Evolutionary conservation across 2,797 vertebrate species (phyloP).

Genomic region (Brachymystax lenok): DNA sequence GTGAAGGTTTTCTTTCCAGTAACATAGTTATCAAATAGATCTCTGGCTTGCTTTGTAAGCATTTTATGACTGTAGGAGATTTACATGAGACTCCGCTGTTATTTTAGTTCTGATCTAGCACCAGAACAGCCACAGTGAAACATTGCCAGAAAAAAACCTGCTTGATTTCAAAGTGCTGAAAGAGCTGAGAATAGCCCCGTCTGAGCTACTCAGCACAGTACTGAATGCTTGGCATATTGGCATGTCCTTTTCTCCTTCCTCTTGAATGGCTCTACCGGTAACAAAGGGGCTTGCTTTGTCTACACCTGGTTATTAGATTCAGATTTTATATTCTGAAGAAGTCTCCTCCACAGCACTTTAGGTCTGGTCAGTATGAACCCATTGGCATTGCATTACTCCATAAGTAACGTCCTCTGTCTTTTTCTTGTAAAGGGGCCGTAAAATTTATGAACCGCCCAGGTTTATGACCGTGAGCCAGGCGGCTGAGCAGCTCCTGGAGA

Average conservation of each 20-base stretch:
- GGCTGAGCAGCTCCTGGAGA: slow-evolving; percentile 86
- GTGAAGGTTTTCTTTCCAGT: not conserved
- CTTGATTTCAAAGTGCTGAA: not conserved
- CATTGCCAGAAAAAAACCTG: not conserved
- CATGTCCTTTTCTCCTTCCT: not conserved
- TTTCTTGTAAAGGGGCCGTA: slow-evolving; percentile 78
- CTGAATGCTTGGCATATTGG: not conserved
- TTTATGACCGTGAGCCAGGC: slow-evolving; percentile 92
- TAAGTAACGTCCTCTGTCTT: not conserved
- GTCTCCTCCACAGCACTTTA: not conserved
- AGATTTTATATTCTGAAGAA: not conserved
- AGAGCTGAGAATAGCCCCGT: not conserved
- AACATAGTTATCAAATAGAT: slow-evolving; percentile 1
- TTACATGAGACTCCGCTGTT: not conserved
- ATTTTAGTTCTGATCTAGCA: not conserved
- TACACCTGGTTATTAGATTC: not conserved
- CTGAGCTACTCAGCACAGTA: not conserved
- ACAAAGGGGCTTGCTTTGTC: not conserved
- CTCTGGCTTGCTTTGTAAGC: slow-evolving; percentile 17
- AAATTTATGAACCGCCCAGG: slow-evolving; percentile 89
- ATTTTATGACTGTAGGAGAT: slow-evolving; percentile 11
- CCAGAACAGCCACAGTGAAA: not conserved
- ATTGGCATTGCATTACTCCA: not conserved
- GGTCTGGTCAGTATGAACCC: not conserved
- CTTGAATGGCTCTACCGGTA: not conserved